Base-by-base conservation (phyloP, 2,888 invertebrate species). In the Agriopis aurantiaria region DNA sequence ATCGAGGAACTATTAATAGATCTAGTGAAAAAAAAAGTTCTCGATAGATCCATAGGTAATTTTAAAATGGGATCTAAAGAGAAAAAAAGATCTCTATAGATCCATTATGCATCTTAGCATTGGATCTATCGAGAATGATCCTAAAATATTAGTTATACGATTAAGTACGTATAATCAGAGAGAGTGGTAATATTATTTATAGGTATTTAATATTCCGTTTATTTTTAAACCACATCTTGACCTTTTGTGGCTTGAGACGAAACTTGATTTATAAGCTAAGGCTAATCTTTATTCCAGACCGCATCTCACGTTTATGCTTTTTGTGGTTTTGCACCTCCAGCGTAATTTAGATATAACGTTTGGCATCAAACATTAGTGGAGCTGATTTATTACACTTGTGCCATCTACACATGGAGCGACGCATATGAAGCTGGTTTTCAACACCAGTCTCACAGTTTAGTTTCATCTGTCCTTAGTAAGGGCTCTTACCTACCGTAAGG, bases 201-300 rank as follows among this genome's bases (percentile, higher is more conserved):
- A 46, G 12, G 57, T 23, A 45, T 0, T 11, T 40, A 40, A 12
- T 48, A 43, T 12, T 0, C 23, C 11, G 9, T 52, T 43, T 52
- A 45, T 23, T 43, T 43, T 11, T 17, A 43, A 52, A 17, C 52
- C 52, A 14, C 62, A 23, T 8, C 17, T 8, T 51, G 51, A 45
- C 52, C 62, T 51, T 62, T 43, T 62, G 62, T n/a, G 62, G 62
- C 41, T 62, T 49, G 46, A 59, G 49, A 49, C 14, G 40, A 49
- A 23, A 46, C 33, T 60, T 49, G 60, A 60, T 59, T 59, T 59
- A 59, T 59, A 33, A 33, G 33, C 46, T 46, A 46, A 8, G 10
- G 7, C n/a, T 60, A 51, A 41, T 49, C 14, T 60, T 40, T 11
- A 48, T 59, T 40, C 14, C 1, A 40, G 9, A 59, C 23, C 59